phyloP scores from a whole-genome alignment of 2,797 vertebrate genomes.

The Scleropages formosus region DNA sequence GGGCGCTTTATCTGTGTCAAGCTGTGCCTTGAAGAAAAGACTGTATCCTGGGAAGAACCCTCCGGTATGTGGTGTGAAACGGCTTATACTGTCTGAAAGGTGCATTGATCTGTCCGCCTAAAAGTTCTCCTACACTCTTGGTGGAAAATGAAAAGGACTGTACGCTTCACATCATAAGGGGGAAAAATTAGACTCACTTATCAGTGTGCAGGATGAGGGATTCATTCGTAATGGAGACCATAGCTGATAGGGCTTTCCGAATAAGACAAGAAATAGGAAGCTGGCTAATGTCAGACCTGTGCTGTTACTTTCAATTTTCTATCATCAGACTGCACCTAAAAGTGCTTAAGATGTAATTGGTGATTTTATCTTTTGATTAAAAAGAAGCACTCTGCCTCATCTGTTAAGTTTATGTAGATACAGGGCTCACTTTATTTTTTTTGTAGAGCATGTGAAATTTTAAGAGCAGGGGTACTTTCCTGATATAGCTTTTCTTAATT shows the following conservation, averaged over 20 bases:
- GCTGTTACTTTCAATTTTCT: not conserved
- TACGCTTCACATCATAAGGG: not conserved
- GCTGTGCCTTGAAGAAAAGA: not conserved
- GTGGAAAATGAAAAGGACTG: conserved; percentile 14
- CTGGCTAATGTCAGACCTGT: conserved; percentile 6
- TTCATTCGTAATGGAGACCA: conserved; percentile 11
- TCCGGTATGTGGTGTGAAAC: not conserved
- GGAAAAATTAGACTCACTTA: not conserved
- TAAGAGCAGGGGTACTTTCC: too few relatives aligned
- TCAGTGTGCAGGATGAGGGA: not conserved
- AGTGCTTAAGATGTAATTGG: not conserved
- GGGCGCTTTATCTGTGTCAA: not conserved
- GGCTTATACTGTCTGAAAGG: not conserved
- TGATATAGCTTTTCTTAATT: too few relatives aligned
- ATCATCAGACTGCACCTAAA: not conserved
- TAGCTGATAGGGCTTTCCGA: conserved; percentile 4
- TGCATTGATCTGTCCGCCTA: not conserved
- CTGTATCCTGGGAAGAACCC: not conserved
- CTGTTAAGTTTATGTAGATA: too few relatives aligned
- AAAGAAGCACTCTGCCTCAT: not conserved
- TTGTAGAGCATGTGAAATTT: too few relatives aligned
- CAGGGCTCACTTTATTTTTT: too few relatives aligned
- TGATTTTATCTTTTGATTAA: not conserved
- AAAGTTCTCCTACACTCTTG: not conserved
- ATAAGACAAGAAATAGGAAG: conserved; percentile 10